Conservation (phyloP, 1,140 invertebrate genomes). For the Hylaeus volcanicus region DNA sequence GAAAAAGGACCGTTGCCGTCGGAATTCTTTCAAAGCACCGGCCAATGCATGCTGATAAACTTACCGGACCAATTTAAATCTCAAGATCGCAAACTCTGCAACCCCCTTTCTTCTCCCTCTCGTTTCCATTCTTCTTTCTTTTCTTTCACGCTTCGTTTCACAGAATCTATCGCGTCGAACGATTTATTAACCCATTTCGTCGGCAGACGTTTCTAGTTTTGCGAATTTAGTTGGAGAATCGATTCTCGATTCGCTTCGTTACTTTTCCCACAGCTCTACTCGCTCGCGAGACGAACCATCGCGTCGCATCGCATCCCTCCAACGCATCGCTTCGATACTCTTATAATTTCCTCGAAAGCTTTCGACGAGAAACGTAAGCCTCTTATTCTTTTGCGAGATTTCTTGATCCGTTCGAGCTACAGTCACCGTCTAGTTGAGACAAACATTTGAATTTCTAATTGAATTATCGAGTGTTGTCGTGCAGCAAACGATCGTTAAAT, state of each 20-base stretch:
- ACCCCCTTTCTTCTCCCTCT: not conserved
- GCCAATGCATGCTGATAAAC: conserved; percentile 70
- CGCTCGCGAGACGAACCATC: not conserved
- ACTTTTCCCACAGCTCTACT: not conserved
- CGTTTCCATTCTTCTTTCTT: no score
- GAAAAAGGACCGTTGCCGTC: conserved; percentile 24
- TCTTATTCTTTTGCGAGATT: not conserved
- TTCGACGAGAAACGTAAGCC: not conserved
- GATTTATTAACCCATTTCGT: conserved; percentile 65
- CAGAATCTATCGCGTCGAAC: conserved; percentile 42
- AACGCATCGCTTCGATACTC: not conserved
- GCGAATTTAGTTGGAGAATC: conserved; percentile 47
- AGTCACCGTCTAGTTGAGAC: not conserved
- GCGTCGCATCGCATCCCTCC: not conserved
- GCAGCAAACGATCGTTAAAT: not conserved
- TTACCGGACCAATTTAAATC: conserved; percentile 65
- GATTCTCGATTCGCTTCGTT: conserved; percentile 5
- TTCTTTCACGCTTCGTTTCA: not conserved
- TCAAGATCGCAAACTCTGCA: conserved; percentile 37
- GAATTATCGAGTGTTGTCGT: not conserved
- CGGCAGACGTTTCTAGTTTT: conserved; percentile 51
- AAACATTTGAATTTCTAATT: conserved; percentile 11
- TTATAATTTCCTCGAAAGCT: conserved; percentile 14
- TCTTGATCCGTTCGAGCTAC: not conserved
- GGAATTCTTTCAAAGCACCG: conserved; percentile 53